Conservation (phyloP, 92 coral and sea anemone genomes). For the Parazoanthus darwini region DNA sequence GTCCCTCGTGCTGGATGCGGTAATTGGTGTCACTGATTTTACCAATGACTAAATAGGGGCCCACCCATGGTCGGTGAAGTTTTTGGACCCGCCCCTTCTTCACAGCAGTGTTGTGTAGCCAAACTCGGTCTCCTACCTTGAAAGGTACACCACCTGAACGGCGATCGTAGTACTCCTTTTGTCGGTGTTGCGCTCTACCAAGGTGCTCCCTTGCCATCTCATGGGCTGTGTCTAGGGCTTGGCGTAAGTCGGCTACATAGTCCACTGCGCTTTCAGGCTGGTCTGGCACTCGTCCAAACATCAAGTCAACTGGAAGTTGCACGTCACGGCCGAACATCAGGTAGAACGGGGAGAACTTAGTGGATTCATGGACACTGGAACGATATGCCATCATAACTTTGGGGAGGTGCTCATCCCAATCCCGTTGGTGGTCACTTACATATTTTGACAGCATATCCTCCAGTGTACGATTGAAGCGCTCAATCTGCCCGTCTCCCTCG, state of each 20-base stretch:
- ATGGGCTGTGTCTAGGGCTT: conserved; percentile 24
- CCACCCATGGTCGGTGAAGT: conserved; percentile 43
- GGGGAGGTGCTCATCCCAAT: conserved; percentile 54
- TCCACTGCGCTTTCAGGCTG: not conserved
- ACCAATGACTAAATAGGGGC: conserved; percentile 1
- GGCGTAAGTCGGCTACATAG: conserved; percentile 28
- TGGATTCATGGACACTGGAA: conserved; percentile 42
- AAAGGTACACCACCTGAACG: conserved; percentile 34
- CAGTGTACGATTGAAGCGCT: conserved; percentile 44
- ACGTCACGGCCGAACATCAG: not conserved
- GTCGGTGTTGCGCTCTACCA: conserved; percentile 37
- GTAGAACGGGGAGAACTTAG: conserved; percentile 16
- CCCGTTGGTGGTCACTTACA: conserved; percentile 43
- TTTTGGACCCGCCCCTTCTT: conserved; percentile 42
- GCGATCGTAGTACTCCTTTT: conserved; percentile 52
- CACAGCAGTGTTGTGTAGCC: conserved; percentile 25
- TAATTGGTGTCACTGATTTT: conserved; percentile 28
- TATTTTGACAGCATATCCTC: conserved; percentile 55
- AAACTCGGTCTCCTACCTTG: conserved; percentile 43
- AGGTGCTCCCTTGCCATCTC: conserved; percentile 43
- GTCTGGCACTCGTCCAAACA: conserved; percentile 20
- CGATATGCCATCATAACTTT: conserved; percentile 49
- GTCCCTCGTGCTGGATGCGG: conserved; percentile 11
- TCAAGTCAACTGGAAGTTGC: not conserved
- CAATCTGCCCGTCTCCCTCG: conserved; percentile 46